Conservation (phyloP, 2,888 invertebrate species). For the Chrysodeixis includens region DNA sequence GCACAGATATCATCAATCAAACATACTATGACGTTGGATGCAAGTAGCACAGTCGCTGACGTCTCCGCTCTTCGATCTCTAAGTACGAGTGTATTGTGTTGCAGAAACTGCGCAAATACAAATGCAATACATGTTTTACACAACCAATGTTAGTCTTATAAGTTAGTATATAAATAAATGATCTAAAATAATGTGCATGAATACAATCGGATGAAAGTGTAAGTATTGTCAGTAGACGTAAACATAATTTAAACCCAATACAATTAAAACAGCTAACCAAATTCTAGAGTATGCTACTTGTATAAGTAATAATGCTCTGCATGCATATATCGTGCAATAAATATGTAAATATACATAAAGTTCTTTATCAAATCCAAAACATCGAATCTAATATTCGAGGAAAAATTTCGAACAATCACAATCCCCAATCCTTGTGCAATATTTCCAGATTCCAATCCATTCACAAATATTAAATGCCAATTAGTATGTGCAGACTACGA, state of each 20-base stretch:
- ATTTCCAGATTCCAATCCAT: slow-evolving; percentile 70
- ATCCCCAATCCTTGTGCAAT: slow-evolving; percentile 67
- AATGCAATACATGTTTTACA: slow-evolving; percentile 67
- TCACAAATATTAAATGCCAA: slow-evolving; percentile 80
- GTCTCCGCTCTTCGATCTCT: slow-evolving; percentile 82
- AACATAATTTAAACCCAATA: slow-evolving; percentile 15
- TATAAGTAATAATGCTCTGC: slow-evolving; percentile 24
- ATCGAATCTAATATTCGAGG: slow-evolving; percentile 59
- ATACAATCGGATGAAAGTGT: slow-evolving; percentile 23
- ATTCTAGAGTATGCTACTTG: slow-evolving; percentile 24
- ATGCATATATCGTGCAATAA: slow-evolving; percentile 53
- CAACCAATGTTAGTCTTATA: slow-evolving; percentile 63
- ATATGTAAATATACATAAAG: slow-evolving; percentile 54
- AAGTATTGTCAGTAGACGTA: slow-evolving; percentile 1
- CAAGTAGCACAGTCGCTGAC: slow-evolving; percentile 79
- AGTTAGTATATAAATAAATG: slow-evolving; percentile 38
- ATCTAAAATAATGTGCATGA: slow-evolving; percentile 49
- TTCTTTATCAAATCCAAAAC: slow-evolving; percentile 53
- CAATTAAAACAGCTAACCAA: slow-evolving; percentile 30
- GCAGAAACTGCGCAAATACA: slow-evolving; percentile 85
- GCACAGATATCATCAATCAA: slow-evolving; percentile 72
- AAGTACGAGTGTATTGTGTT: slow-evolving; percentile 88
- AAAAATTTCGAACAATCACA: slow-evolving; percentile 60
- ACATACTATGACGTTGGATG: slow-evolving; percentile 84
- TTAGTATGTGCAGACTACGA: slow-evolving; percentile 87